Evolutionary conservation across 2,888 invertebrate species (phyloP).

Genomic region (Mesoligia furuncula): DNA sequence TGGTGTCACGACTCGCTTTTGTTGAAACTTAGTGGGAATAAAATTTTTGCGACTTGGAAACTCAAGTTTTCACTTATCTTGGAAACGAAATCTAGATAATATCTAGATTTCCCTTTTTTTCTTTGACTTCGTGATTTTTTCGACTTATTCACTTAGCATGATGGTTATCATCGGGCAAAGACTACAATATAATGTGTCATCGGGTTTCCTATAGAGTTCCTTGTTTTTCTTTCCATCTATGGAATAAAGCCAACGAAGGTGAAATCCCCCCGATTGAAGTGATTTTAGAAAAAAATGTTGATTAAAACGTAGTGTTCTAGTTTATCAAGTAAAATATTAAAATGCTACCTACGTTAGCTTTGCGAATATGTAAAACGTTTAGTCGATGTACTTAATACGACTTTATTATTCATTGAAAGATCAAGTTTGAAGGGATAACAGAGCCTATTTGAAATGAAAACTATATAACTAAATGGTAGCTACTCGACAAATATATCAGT

Average conservation of each 20-base stretch:
- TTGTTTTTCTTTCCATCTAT: too few species aligned
- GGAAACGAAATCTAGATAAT: conserved; percentile 6
- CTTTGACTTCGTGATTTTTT: not conserved
- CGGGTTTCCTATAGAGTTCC: not conserved
- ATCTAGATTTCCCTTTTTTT: conserved; percentile 20
- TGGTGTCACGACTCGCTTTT: conserved; percentile 48
- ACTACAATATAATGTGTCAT: too few species aligned
- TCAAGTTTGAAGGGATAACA: not conserved
- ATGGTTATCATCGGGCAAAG: too few species aligned
- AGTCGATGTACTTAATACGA: not conserved
- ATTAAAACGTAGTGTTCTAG: not conserved
- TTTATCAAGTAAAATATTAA: not conserved
- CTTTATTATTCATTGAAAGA: not conserved
- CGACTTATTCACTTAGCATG: not conserved
- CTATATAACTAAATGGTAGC: too few species aligned
- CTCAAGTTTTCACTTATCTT: conserved; percentile 22
- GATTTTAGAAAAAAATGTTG: not conserved
- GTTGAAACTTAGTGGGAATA: conserved; percentile 43
- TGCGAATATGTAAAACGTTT: not conserved
- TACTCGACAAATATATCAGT: not conserved
- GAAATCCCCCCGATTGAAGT: not conserved
- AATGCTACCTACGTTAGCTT: not conserved
- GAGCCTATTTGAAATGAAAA: conserved; percentile 1
- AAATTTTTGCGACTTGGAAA: conserved; percentile 28
- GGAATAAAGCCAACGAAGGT: not conserved